These are phyloP conservation scores for Siphamia tubifer DNA, from an alignment of 2,113 vertebrate species.

Conservation along the genomic window DNA sequence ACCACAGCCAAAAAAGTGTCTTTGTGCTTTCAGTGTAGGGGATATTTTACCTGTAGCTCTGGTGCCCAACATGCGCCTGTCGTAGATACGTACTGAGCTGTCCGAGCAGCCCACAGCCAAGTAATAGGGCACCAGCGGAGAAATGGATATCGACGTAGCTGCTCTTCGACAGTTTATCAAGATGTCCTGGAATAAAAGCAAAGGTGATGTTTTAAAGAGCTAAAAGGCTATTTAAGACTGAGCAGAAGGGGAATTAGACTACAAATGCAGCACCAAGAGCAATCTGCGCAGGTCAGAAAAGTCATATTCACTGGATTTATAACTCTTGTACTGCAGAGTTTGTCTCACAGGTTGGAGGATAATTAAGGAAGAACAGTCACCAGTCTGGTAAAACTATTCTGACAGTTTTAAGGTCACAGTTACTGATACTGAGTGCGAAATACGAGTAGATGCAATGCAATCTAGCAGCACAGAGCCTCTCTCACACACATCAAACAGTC, in stretches of 20 bases:
- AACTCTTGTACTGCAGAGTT: not conserved
- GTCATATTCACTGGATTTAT: not conserved
- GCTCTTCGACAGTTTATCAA: conserved; percentile 97
- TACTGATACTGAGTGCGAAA: conserved; percentile 34
- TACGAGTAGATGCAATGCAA: conserved; percentile 27
- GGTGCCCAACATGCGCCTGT: conserved; percentile 95
- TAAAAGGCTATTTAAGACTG: not conserved
- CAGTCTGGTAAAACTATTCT: conserved; percentile 12
- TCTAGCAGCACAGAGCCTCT: not conserved
- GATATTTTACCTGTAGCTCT: conserved; percentile 87
- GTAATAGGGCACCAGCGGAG: conserved; percentile 92
- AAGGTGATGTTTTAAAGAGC: not conserved
- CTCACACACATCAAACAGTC: not conserved
- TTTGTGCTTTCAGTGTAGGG: not conserved
- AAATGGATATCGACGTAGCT: conserved; percentile 96
- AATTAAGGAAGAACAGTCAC: not conserved
- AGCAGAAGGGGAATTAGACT: no score
- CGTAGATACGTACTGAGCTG: conserved; percentile 97
- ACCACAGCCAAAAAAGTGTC: not conserved
- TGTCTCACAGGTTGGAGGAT: not conserved
- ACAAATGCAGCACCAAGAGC: not conserved
- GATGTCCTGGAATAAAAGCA: conserved; percentile 86
- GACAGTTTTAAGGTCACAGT: conserved; percentile 29
- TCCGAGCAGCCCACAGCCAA: conserved; percentile 97
- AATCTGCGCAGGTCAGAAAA: not conserved